Base-by-base conservation (phyloP, 2,888 invertebrate genomes). In the Drosophila pseudotakahashii region DNA sequence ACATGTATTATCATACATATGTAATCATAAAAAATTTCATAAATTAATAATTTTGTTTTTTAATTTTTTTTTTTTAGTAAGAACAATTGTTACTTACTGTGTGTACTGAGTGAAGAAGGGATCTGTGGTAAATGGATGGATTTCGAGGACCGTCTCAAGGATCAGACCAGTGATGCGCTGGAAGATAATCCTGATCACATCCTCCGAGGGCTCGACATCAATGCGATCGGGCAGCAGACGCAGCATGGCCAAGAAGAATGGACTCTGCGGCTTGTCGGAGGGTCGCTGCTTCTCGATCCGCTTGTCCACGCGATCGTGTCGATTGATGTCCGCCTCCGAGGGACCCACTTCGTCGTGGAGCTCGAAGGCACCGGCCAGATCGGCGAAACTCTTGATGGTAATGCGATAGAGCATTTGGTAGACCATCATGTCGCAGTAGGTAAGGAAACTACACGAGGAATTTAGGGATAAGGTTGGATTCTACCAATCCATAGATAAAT, bases 111-210 rank as follows among this genome's bases (percentile, higher is more conserved):
- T 96, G 82, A 97, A 97, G 55, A 95, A 94, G 80, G 94, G 92
- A 80, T 97, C 97, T 41, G 95, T 94, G 0, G 97, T 94, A 60
- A 95, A 95, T 66, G 96, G 95, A 76, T 94, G 94, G 23, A 97
- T 94, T n/a, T 93, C 93, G 23, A 94, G 93, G 0, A 96, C 94
- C 44, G 94, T 94, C 82, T 96, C 94, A 74, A 91, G 64, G 32
- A 91, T 91, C n/a, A 91, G 52, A 0, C 78, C 75, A 0, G 85
- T 82, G 19, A 91, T 83, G 7, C 89, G 90, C 23, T 79, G 77
- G 37, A 91, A 91, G 34, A 91, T 90, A 3, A 81, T 34, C 39
- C 81, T 89, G 59, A 91, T 69, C 0, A 85, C 67, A 10, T 90
- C 89, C 93, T 94, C 81, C 39, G 92, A 36, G 79, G 91, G 86